Evolutionary conservation across 2,113 vertebrate genomes (phyloP).

Genomic region (Perca fluviatilis): DNA sequence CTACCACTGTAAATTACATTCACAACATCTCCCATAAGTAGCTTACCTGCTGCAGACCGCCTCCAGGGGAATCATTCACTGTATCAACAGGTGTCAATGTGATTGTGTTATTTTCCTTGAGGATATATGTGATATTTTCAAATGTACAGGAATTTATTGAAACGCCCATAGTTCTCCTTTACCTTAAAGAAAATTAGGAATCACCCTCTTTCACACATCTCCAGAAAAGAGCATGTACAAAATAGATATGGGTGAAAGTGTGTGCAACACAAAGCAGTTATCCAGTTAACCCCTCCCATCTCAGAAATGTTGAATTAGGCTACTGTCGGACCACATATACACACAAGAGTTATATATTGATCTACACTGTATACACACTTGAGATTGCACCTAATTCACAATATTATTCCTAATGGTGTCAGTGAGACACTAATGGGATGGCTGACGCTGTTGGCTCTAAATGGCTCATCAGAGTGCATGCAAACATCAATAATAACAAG

Average conservation of each 20-base stretch:
- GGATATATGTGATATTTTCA: background rate
- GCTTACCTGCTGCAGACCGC: background rate
- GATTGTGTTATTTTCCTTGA: background rate
- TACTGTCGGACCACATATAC: background rate
- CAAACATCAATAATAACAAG: slow-evolving; percentile 20
- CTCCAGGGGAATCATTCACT: background rate
- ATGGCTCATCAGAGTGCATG: slow-evolving; percentile 37
- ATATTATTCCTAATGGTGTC: slow-evolving; percentile 33
- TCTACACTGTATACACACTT: background rate
- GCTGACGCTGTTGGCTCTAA: slow-evolving; percentile 22
- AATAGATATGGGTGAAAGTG: background rate
- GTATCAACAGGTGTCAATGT: background rate
- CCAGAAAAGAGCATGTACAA: background rate
- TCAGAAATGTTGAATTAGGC: background rate
- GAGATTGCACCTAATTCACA: slow-evolving; percentile 20
- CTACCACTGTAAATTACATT: background rate
- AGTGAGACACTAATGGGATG: slow-evolving; percentile 36
- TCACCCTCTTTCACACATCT: background rate
- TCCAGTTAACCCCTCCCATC: background rate
- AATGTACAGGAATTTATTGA: background rate
- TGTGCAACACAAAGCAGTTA: background rate
- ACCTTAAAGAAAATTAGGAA: background rate
- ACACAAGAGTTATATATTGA: background rate
- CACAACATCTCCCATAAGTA: background rate
- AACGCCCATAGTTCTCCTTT: background rate